phyloP scores from a whole-genome alignment of 2,888 invertebrate genomes.

The Agrochola lota region DNA sequence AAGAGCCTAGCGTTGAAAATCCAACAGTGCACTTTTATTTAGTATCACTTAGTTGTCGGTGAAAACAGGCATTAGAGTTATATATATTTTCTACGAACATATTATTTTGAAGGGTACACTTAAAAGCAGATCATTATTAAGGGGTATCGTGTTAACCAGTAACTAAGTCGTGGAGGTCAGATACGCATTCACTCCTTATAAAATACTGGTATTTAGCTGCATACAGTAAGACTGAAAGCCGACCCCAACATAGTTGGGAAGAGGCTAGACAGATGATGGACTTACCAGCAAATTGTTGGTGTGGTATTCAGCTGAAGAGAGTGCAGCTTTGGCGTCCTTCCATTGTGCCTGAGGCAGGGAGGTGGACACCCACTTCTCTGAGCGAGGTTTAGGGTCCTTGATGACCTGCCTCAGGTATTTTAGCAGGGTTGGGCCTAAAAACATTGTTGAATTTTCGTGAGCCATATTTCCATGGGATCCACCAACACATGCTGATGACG shows the following conservation, averaged over 20 bases:
- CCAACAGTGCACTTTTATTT: too few relatives aligned
- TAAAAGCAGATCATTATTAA: too few relatives aligned
- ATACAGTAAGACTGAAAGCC: background rate
- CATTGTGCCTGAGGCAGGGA: slow-evolving; percentile 94
- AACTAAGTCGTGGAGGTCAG: background rate
- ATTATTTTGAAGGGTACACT: background rate
- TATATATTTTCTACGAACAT: background rate
- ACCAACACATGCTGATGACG: too few relatives aligned
- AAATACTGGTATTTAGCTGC: background rate
- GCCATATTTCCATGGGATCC: background rate
- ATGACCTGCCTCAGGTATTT: slow-evolving; percentile 92
- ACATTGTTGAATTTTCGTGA: background rate
- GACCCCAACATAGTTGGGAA: background rate
- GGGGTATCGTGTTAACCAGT: background rate
- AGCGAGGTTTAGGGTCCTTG: slow-evolving; percentile 92
- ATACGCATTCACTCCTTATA: background rate
- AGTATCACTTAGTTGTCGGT: too few relatives aligned
- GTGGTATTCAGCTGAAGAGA: slow-evolving; percentile 96
- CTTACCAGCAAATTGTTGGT: slow-evolving; percentile 94
- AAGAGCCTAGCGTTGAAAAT: too few relatives aligned
- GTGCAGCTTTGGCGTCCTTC: slow-evolving; percentile 91
- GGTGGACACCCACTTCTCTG: slow-evolving; percentile 95
- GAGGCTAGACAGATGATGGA: slow-evolving; percentile 33
- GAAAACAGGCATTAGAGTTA: background rate
- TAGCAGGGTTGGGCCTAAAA: slow-evolving; percentile 91